Evolutionary conservation across 2,113 vertebrate species (phyloP).

Genomic region (Serilophus lunatus): DNA sequence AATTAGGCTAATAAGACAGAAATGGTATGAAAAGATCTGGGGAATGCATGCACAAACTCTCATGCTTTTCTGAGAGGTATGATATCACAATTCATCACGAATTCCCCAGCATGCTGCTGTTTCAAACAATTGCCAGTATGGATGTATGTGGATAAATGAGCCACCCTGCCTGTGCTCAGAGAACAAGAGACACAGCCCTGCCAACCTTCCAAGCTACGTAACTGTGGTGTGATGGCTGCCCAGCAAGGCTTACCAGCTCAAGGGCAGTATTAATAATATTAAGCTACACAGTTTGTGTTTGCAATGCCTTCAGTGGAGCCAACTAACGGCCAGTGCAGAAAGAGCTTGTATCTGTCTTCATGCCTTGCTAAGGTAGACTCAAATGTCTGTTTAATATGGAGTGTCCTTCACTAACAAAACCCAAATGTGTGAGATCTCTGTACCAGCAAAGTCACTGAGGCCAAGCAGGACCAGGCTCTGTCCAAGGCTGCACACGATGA

Average conservation of each 20-base stretch:
- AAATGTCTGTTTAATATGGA: fast-evolving
- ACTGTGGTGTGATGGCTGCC: background rate
- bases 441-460: background rate
- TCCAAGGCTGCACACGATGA: background rate
- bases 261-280: background rate
- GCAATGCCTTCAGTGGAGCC: background rate
- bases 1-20: background rate
- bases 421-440: fast-evolving
- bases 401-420: fast-evolving
- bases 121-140: background rate
- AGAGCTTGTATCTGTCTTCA: no score
- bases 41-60: background rate
- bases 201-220: fast-evolving
- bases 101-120: background rate
- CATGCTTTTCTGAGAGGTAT: background rate
- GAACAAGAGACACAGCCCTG: fast-evolving
- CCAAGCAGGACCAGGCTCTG: background rate
- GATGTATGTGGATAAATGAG: background rate
- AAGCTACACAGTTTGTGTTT: background rate
- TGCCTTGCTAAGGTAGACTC: background rate
- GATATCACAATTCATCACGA: background rate
- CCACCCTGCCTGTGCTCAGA: background rate
- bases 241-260: background rate
- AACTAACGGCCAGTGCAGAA: background rate
- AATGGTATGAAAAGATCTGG: background rate